A percentile compares a stretch with the other conserved stretches of the same genome.
Evolutionary conservation across 2,113 vertebrate genomes (phyloP).

Genomic region (Tragelaphus scriptus): DNA sequence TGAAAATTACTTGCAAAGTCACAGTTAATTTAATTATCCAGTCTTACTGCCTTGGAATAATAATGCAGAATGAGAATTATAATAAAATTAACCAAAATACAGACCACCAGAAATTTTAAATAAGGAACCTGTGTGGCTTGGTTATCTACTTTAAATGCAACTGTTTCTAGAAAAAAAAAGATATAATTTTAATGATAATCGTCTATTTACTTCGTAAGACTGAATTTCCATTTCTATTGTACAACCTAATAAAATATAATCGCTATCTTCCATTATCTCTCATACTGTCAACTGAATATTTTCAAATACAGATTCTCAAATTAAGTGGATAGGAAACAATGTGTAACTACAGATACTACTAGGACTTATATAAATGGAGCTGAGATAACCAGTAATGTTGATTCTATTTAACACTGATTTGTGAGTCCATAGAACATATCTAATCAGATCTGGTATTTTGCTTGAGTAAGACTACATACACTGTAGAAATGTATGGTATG

Average conservation of each 20-base stretch:
- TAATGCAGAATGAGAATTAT: slow-evolving; percentile 55
- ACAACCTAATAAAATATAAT: neutral
- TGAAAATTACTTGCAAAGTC: slow-evolving; percentile 74
- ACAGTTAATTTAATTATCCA: slow-evolving; percentile 78
- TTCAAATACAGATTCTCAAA: neutral
- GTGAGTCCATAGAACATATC: neutral
- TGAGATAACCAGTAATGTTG: neutral
- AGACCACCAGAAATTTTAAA: neutral
- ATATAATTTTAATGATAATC: slow-evolving; percentile 45
- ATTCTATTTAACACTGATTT: neutral
- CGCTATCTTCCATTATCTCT: neutral
- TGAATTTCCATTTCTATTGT: neutral
- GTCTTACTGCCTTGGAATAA: slow-evolving; percentile 65
- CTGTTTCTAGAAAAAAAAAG: neutral
- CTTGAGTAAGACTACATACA: neutral
- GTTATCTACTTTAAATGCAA: slow-evolving; percentile 48
- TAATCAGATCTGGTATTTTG: neutral
- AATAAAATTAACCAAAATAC: slow-evolving; percentile 43
- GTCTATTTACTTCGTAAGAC: neutral
- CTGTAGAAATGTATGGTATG: neutral
- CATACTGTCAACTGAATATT: neutral
- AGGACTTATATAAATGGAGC: neutral
- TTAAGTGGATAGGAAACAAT: neutral
- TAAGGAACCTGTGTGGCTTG: neutral
- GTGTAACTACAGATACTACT: neutral